Base-by-base conservation (phyloP, 2,113 vertebrate species). In the Oreochromis aureus region DNA sequence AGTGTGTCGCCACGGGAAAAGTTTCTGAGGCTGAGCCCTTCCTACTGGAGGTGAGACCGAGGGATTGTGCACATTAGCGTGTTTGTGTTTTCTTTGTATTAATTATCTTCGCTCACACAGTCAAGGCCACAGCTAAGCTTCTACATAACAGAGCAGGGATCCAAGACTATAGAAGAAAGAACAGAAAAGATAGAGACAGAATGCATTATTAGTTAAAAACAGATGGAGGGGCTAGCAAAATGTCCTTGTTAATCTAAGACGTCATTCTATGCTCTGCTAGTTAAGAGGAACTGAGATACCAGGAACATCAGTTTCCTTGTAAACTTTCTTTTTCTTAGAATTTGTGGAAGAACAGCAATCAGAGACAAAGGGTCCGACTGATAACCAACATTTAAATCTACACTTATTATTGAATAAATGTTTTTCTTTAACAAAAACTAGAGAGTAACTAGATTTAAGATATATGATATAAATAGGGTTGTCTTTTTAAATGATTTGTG, bases 1-100 rank as follows among this genome's bases (percentile, higher is more conserved):
- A 98, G 94, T 99, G 98, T 2, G 96, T 98, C 92, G 98, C 98
- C 0, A 97, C 97, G 0, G 98, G 97, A 85, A 96, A 97, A 71
- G 96, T 97, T 0, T 94, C 96, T 0, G 98, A 98, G 91, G 94
- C 95, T 0, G 98, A 98, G 86, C 94, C 89, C 22, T 98, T 98
- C 92, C 93, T 98, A 15, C 94, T 99, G 94, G 98, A 99, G 97
- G 98, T 98, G 90, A 97, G 96, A 79, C 27, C 2, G 1, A 51
- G 24, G 58, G 32, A 18, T n/a, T 55, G 79, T 69, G 27, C 15
- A 15, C 30, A 41, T 36, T 24, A 5, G 80, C 6, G 3, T 32
- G 27, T 5, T 56, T 71, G 41, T 63, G 12, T 34, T 41, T 32
- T 36, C 27, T 85, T 24, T 56, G 54, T 73, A 11, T 55, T 51